Evolutionary conservation across 2,113 vertebrate species (phyloP), one percentile per base, ranked within the genome.

Genomic region (Eolophus roseicapilla): DNA sequence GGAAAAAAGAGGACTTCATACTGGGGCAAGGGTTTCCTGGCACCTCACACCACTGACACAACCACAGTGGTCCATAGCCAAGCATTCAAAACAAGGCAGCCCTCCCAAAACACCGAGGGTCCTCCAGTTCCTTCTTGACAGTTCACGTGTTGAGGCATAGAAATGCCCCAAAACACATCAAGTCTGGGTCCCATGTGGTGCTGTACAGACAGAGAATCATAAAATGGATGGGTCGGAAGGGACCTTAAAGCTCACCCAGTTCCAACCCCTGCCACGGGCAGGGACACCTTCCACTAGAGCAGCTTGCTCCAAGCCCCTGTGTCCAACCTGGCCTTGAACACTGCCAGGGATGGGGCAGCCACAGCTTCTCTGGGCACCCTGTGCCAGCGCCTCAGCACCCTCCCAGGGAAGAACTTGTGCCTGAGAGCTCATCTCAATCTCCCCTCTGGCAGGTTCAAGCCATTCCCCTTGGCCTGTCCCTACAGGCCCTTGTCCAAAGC

Each of bases 221-320:
- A 15, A 59, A n/a, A 24, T 10, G 57, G 21, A 10, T n/a, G 33
- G 57, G 57, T 23, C 6, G 9, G 20, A n/a, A 59, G 33, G 33
- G 55, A n/a, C 8, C 55, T 7, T 9, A 59, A n/a, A 59, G 13
- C 20, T 59, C 33, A 2, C n/a, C 55, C 20, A 2, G 33, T 0
- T 5, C 55, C 20, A 59, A n/a, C 33, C 33, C 20, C 55, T 59
- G 55, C 55, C 33, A n/a, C 0, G 4, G 8, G 33, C 33, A 59
- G 55, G 55, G 55, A 23, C 55, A 14, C 55, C 55, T 59, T 59
- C 55, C 55, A 7, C 31, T 59, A 1, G 55, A 59, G 55, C 55
- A 59, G 33, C 19, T 59, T 59, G 31, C 53, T 33, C 53, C 50
- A n/a, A n/a, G n/a, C n/a, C n/a, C n/a, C n/a, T n/a, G n/a, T n/a